Conservation (phyloP, 1,140 invertebrate species). For the Homalodisca vitripennis region DNA sequence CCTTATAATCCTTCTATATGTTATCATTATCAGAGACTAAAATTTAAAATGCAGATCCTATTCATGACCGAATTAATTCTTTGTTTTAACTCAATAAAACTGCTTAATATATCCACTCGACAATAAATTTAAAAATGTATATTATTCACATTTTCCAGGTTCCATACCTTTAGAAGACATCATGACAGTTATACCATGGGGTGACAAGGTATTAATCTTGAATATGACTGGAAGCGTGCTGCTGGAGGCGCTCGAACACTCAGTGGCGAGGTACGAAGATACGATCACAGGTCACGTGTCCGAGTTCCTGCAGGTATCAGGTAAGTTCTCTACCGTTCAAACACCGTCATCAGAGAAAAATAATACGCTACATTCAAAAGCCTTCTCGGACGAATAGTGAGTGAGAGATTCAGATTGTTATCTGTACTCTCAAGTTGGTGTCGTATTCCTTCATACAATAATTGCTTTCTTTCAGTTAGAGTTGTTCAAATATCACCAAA, state of each 20-base stretch:
- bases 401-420: neutral
- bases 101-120: too few species aligned
- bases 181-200: constrained; percentile 57
- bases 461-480: too few species aligned
- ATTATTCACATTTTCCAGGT: too few species aligned
- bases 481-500: too few species aligned
- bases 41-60: too few species aligned
- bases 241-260: constrained; percentile 32
- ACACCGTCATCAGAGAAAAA: neutral
- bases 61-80: too few species aligned
- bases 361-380: neutral
- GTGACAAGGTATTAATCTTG: constrained; percentile 53
- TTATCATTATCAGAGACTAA: too few species aligned
- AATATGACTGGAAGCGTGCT: constrained; percentile 49
- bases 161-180: constrained; percentile 54
- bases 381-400: neutral
- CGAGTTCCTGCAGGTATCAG: constrained; percentile 36
- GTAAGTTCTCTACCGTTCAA: constrained; percentile 32
- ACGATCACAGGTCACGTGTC: constrained; percentile 20
- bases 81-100: too few species aligned
- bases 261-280: constrained; percentile 34
- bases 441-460: too few species aligned
- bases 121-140: too few species aligned
- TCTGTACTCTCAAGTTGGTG: too few species aligned
- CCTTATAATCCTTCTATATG: too few species aligned